These are phyloP conservation scores for Rutilus rutilus DNA, from an alignment of 2,113 vertebrate genomes.

Conservation along the genomic window DNA sequence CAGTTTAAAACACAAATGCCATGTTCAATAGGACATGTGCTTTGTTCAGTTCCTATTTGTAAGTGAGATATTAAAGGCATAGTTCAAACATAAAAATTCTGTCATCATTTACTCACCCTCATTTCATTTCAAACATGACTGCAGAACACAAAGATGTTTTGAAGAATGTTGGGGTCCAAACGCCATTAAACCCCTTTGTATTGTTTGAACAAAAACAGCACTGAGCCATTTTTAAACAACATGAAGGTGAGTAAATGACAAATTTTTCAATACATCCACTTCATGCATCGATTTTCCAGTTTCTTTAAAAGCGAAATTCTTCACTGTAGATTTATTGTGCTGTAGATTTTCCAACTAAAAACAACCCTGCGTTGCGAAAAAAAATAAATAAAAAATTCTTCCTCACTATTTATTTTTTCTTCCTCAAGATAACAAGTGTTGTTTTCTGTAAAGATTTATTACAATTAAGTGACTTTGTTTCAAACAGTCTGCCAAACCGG, in stretches of 20 bases:
- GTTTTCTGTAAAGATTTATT: too few relatives aligned
- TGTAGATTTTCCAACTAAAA: background rate
- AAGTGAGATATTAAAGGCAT: background rate
- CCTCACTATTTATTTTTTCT: too few relatives aligned
- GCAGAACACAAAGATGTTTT: background rate
- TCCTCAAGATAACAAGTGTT: too few relatives aligned
- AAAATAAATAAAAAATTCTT: too few relatives aligned
- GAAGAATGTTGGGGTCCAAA: background rate
- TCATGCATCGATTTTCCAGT: background rate
- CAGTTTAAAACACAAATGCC: background rate
- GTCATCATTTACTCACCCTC: background rate
- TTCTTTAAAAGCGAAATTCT: background rate
- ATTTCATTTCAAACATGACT: background rate
- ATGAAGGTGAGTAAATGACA: background rate
- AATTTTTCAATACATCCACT: background rate
- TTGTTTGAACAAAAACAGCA: too few relatives aligned
- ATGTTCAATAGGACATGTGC: background rate
- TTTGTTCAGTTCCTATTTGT: background rate
- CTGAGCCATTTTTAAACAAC: too few relatives aligned
- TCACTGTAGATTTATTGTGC: background rate
- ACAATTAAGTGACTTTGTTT: too few relatives aligned
- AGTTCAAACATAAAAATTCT: background rate
- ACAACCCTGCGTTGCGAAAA: too few relatives aligned
- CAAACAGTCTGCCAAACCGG: too few relatives aligned
- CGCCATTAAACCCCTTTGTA: background rate